phyloP scores from a whole-genome alignment of 1,140 invertebrate species.

The Platyscapa corneri region DNA sequence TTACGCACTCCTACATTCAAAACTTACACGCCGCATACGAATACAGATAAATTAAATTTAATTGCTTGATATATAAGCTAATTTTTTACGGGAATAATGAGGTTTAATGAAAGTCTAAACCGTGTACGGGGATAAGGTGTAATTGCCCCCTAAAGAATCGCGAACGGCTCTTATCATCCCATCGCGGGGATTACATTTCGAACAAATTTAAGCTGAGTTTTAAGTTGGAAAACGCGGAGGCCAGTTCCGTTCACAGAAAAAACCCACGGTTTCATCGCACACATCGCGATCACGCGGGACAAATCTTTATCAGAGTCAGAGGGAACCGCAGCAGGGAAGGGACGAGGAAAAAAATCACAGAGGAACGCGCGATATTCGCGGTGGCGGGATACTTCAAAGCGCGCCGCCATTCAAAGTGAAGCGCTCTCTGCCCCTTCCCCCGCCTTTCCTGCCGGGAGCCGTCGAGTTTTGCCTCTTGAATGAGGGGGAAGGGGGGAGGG shows the following conservation, averaged over 20 bases:
- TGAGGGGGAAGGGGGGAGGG: too few relatives aligned
- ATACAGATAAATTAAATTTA: neutral
- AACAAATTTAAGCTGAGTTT: neutral
- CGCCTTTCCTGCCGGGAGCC: neutral
- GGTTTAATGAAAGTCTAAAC: neutral
- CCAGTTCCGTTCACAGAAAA: neutral
- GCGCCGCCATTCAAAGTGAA: slow-evolving; percentile 33
- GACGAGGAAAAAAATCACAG: neutral
- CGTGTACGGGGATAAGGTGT: neutral
- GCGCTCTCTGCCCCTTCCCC: neutral
- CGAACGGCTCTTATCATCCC: neutral
- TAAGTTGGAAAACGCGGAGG: neutral
- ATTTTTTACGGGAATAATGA: neutral
- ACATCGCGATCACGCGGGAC: neutral
- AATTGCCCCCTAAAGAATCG: neutral
- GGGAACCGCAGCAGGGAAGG: neutral
- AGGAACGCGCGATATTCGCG: slow-evolving; percentile 12
- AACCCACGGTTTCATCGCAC: neutral
- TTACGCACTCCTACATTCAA: neutral
- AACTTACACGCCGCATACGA: neutral
- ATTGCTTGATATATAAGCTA: neutral
- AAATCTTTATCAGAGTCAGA: too few relatives aligned
- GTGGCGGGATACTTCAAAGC: slow-evolving; percentile 21
- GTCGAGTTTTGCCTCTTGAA: neutral
- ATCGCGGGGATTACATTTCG: neutral